Conservation (phyloP, 2,888 invertebrate species). For the Drosophila mulleri region DNA sequence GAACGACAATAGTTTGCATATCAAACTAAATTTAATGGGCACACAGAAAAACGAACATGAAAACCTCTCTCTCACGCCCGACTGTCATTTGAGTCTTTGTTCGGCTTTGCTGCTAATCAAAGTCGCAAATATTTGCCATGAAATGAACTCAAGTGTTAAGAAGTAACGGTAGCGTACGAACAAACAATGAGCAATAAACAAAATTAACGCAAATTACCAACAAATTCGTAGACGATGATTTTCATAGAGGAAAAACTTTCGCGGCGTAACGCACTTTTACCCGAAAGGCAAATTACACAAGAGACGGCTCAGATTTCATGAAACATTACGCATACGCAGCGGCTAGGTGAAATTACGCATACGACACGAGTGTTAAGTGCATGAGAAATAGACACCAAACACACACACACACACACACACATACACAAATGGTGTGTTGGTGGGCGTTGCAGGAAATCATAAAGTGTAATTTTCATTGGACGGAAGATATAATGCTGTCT, state of each 20-base stretch:
- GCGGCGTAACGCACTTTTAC: constrained; percentile 25
- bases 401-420: background rate
- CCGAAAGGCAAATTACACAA: constrained; percentile 57
- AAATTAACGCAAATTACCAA: constrained; percentile 22
- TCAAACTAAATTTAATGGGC: constrained; percentile 36
- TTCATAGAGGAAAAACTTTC: constrained; percentile 16
- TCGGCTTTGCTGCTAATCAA: constrained; percentile 49
- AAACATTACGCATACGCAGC: constrained; percentile 66
- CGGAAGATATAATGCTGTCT: constrained; percentile 60
- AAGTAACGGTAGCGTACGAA: constrained; percentile 49
- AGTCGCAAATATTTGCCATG: constrained; percentile 52
- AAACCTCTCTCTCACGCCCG: constrained; percentile 11
- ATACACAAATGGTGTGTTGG: constrained; percentile 12
- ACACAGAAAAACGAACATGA: constrained; percentile 8
- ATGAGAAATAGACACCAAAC: constrained; percentile 51
- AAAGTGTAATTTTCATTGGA: constrained; percentile 72
- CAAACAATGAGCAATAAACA: background rate
- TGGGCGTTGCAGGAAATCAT: constrained; percentile 74
- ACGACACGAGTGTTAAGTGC: constrained; percentile 26
- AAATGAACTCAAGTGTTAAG: constrained; percentile 56
- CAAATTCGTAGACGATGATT: constrained; percentile 42
- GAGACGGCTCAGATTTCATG: constrained; percentile 46
- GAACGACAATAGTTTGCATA: constrained; percentile 22
- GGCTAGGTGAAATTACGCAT: constrained; percentile 58
- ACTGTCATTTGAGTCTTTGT: constrained; percentile 30